Percentiles rank a stretch among this genome's conserved stretches.
Evolutionary conservation across 2,113 vertebrate species (phyloP).

Genomic region (Spizaetus ornatus): DNA sequence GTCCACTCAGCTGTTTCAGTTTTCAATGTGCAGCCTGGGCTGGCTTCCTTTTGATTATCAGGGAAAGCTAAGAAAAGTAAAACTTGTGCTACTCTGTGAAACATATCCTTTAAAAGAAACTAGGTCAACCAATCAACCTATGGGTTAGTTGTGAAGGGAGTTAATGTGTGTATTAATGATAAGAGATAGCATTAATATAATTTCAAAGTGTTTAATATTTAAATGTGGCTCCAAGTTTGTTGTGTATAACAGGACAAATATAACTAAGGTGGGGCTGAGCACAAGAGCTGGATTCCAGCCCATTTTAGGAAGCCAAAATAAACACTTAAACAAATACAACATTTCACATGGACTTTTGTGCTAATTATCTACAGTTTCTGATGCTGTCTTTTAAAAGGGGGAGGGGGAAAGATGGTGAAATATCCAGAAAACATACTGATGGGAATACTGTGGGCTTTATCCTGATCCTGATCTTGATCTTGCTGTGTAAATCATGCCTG

Average conservation of each 20-base stretch:
- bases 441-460: not conserved
- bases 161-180: constrained; percentile 51
- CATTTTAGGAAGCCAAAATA: constrained; percentile 69
- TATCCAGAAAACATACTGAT: not conserved
- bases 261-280: constrained; percentile 71
- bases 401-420: not conserved
- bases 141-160: constrained; percentile 26
- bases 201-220: constrained; percentile 60
- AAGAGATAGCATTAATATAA: constrained; percentile 30
- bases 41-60: constrained; percentile 66
- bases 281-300: constrained; percentile 65
- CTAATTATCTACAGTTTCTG: constrained; percentile 49
- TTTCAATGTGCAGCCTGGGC: constrained; percentile 33
- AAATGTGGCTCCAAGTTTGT: constrained; percentile 55
- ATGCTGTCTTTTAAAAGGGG: constrained; percentile 24
- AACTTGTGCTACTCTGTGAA: constrained; percentile 16
- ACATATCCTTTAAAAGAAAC: not conserved
- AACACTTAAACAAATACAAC: constrained; percentile 58
- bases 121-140: constrained; percentile 1
- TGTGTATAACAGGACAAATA: constrained; percentile 68
- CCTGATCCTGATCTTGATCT: not conserved
- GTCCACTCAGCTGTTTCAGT: constrained; percentile 41
- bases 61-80: constrained; percentile 57
- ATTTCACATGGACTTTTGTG: constrained; percentile 54
- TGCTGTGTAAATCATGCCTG: not conserved